These are phyloP conservation scores for Stictocephala bisonia DNA, from an alignment of 2,888 invertebrate species.

Conservation along the genomic window DNA sequence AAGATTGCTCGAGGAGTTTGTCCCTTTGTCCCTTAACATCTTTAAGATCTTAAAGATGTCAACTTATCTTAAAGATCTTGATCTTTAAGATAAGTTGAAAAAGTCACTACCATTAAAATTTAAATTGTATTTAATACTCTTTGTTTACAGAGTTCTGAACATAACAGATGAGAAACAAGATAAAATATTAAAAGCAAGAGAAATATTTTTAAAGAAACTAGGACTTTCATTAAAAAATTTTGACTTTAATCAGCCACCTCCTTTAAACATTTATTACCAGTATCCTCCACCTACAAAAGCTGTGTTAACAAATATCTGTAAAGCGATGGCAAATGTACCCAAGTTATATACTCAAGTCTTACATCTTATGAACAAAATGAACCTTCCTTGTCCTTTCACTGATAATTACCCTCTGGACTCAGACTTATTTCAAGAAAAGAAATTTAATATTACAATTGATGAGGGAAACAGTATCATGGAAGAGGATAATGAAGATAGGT, in stretches of 20 bases:
- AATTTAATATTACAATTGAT: constrained; percentile 47
- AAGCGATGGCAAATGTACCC: constrained; percentile 78
- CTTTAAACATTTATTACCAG: constrained; percentile 78
- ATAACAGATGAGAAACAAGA: constrained; percentile 39
- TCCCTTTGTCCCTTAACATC: no score
- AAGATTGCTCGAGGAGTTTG: no score
- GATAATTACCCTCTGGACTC: constrained; percentile 61
- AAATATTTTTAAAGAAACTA: constrained; percentile 69
- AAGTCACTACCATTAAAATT: no score
- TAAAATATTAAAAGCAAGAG: constrained; percentile 44
- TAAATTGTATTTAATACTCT: no score
- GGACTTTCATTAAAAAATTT: constrained; percentile 71
- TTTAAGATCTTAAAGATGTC: no score
- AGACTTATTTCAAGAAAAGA: constrained; percentile 34
- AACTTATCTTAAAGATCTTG: no score
- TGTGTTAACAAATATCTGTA: constrained; percentile 81
- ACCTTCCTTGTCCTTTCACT: constrained; percentile 85
- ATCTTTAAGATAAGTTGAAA: no score
- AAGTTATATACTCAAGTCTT: constrained; percentile 84
- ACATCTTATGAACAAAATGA: constrained; percentile 97
- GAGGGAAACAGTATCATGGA: constrained; percentile 59
- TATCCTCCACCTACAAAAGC: constrained; percentile 82
- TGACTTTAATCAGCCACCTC: constrained; percentile 80
- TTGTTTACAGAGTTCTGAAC: background rate
- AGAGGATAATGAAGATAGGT: constrained; percentile 54